These are phyloP conservation scores for Ctenopoma multispine DNA, from an alignment of 2,797 vertebrate species.

Conservation along the genomic window DNA sequence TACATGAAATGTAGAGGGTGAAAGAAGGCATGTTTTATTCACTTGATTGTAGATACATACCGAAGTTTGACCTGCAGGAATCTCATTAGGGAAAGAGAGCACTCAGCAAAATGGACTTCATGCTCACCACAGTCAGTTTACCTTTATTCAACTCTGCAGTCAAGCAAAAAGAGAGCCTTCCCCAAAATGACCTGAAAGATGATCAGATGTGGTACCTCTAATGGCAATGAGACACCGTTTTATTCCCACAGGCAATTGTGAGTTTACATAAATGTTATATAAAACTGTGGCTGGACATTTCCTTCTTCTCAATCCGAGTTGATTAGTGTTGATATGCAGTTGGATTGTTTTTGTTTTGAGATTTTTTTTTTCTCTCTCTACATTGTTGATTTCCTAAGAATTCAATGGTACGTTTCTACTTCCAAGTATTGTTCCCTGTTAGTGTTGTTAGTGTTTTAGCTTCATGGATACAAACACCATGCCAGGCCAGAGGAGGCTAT, in stretches of 20 bases:
- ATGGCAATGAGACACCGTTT: constrained; percentile 17
- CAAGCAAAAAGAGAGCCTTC: constrained; percentile 30
- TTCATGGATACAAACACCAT: constrained; percentile 41
- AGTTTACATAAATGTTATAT: constrained; percentile 57
- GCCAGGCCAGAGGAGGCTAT: constrained; percentile 42
- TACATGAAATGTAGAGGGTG: background rate
- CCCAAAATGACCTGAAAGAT: constrained; percentile 32
- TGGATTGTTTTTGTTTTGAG: constrained; percentile 47
- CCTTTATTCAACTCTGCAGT: constrained; percentile 50
- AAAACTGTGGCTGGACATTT: constrained; percentile 17
- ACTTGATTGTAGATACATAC: background rate
- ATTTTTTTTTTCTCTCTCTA: constrained; percentile 18
- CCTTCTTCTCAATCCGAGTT: constrained; percentile 30
- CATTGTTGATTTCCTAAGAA: constrained; percentile 66
- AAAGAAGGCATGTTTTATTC: constrained; percentile 27
- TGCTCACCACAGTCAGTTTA: constrained; percentile 23
- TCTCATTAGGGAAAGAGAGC: constrained; percentile 27
- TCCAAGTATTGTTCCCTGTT: constrained; percentile 81
- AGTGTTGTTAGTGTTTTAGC: constrained; percentile 23
- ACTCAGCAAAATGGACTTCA: constrained; percentile 8
- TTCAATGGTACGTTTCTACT: constrained; percentile 58
- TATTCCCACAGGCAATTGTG: constrained; percentile 22
- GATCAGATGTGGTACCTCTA: constrained; percentile 34
- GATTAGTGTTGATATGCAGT: constrained; percentile 44
- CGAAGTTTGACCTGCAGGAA: constrained; percentile 3